Percentiles rank a stretch among this genome's conserved stretches.
phyloP scores from a whole-genome alignment of 1,140 invertebrate species.

The Druon quercuslanigerum region DNA sequence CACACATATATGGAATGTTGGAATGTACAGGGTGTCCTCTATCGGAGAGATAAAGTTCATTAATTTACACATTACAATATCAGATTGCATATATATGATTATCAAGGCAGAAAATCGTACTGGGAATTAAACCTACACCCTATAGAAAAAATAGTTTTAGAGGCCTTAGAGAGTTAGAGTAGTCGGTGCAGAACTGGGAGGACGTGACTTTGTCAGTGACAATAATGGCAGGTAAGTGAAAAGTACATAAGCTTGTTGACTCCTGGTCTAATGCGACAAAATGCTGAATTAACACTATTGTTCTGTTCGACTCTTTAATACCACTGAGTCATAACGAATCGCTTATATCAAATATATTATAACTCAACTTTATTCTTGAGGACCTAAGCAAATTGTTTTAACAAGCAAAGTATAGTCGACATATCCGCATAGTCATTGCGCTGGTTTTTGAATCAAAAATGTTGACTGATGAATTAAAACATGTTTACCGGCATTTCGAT shows the following conservation, averaged over 20 bases:
- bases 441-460: too few relatives aligned
- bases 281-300: slow-evolving; percentile 33
- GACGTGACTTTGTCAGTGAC: slow-evolving; percentile 72
- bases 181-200: slow-evolving; percentile 40
- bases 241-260: slow-evolving; percentile 26
- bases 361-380: not conserved
- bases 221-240: slow-evolving; percentile 73
- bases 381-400: not conserved
- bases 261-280: slow-evolving; percentile 32
- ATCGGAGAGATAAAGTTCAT: too few relatives aligned
- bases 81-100: too few relatives aligned
- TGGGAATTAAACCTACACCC: too few relatives aligned
- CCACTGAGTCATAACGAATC: not conserved
- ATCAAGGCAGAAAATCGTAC: too few relatives aligned
- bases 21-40: too few relatives aligned
- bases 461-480: too few relatives aligned
- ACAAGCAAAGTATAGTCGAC: slow-evolving; percentile 34
- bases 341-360: not conserved
- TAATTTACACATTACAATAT: too few relatives aligned
- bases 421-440: slow-evolving; percentile 28
- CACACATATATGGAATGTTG: too few relatives aligned
- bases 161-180: not conserved
- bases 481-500: too few relatives aligned
- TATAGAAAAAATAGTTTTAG: too few relatives aligned
- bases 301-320: not conserved